Conservation (phyloP, 2,113 vertebrate genomes). For the Recurvirostra avosetta region DNA sequence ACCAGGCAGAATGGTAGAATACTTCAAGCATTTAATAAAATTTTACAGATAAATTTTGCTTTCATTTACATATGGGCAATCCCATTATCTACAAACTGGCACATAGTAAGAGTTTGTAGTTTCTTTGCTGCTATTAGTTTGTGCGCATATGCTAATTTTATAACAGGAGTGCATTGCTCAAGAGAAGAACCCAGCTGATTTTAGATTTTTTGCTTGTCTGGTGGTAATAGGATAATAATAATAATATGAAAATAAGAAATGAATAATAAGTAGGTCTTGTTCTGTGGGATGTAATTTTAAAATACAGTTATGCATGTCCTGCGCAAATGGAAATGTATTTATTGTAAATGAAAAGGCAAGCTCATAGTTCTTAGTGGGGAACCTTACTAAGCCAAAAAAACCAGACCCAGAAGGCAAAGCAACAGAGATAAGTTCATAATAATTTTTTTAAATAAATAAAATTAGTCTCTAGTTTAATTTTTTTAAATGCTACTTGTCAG, state of each 20-base stretch:
- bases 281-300: not conserved
- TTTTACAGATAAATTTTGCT: not conserved
- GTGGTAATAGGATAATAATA: not conserved
- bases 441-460: not conserved
- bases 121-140: not conserved
- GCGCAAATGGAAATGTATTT: not conserved
- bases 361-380: not conserved
- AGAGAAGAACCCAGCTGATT: not conserved
- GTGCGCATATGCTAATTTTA: not conserved
- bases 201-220: not conserved
- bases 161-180: not conserved
- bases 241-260: not conserved
- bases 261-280: not conserved
- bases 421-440: not conserved
- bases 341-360: not conserved
- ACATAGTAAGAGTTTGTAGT: not conserved
- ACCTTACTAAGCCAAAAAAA: not conserved
- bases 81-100: not conserved
- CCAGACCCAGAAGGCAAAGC: not conserved
- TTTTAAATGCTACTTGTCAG: not conserved
- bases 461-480: not conserved
- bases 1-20: not conserved
- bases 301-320: not conserved
- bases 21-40: not conserved
- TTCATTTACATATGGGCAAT: not conserved